Base-by-base conservation (phyloP, 2,113 vertebrate species). In the Atherinomorus stipes region DNA sequence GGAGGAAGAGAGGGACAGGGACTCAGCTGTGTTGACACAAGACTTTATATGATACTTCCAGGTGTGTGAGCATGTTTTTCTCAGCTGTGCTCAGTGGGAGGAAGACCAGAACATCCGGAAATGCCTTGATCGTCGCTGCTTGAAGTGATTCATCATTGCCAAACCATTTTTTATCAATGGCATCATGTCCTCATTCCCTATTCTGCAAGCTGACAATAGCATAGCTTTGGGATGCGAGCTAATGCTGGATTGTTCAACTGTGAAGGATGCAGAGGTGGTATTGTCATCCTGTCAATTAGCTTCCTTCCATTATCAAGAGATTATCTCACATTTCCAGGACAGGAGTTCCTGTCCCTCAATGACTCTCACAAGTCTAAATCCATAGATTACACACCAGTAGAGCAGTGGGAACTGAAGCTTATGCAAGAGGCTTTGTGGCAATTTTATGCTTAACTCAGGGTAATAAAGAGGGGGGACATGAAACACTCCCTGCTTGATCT, bases 11-110 rank as follows among this genome's bases (percentile, higher is more conserved):
- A 69, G 49, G 69, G 70, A 85, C 57, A 89, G 51, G 52, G 69
- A 85, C 74, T 93, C 92, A 94, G 91, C 89, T 93, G 91, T 91
- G 87, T 94, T 91, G 85, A 92, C 74, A 83, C 61, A 86, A 88
- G 76, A 88, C 59, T 87, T 78, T 74, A 83, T 82, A 40, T 56
- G 64, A 71, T 47, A 65, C 74, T 69, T 75, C 74, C 85, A 88
- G 73, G 72, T 89, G 81, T 81, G 60, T 53, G 49, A 70, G 62
- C 51, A 45, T 75, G 58, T 78, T 78, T 84, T 85, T 69, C 74
- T 73, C 86, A 92, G 91, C 86, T 90, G 90, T 64, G 81, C 74
- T 71, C 78, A 11, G 77, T 84, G 74, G 89, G 85, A 82, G 87
- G 87, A 81, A 59, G 58, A 81, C 34, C 61, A 74, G 61, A 80